Percentiles rank a stretch among this genome's conserved stretches.
Conservation (phyloP, 2,113 vertebrate genomes). For the Eurystomus gularis region DNA sequence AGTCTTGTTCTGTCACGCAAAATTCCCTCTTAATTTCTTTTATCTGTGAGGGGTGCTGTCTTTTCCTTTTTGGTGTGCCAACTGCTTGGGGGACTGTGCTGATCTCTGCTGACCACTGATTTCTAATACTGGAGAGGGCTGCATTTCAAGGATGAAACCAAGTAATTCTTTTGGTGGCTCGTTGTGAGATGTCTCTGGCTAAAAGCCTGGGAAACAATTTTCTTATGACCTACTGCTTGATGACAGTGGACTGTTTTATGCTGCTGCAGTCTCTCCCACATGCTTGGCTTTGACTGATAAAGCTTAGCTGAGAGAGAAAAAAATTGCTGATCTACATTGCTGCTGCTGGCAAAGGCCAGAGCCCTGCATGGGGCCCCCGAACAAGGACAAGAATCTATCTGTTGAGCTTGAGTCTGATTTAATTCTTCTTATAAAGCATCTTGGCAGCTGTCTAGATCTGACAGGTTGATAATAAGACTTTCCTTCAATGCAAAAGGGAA, state of each 20-base stretch:
- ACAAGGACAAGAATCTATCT: constrained; percentile 18
- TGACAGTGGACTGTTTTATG: not conserved
- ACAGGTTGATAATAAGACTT: constrained; percentile 64
- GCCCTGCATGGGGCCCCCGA: not conserved
- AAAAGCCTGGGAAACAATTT: constrained; percentile 41
- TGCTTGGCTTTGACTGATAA: constrained; percentile 5
- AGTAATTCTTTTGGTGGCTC: not conserved
- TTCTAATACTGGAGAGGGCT: not conserved
- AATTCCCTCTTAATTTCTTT: not conserved
- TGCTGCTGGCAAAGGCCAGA: constrained; percentile 21
- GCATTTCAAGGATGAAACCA: constrained; percentile 8
- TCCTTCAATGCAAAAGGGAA: constrained; percentile 34
- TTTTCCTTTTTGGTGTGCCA: not conserved
- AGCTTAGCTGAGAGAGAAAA: not conserved
- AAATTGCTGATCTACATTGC: not conserved
- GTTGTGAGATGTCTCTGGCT: not conserved
- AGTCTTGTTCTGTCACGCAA: not conserved
- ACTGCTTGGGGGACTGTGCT: not conserved
- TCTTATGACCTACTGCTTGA: not conserved
- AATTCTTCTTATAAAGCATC: constrained; percentile 43
- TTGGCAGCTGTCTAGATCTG: constrained; percentile 56
- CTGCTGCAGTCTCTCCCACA: not conserved
- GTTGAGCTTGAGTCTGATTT: constrained; percentile 8
- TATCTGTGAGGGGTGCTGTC: not conserved
- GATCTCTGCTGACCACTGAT: not conserved